These are phyloP conservation scores for Zalophus californianus DNA, from an alignment of 2,797 vertebrate species.

Conservation along the genomic window DNA sequence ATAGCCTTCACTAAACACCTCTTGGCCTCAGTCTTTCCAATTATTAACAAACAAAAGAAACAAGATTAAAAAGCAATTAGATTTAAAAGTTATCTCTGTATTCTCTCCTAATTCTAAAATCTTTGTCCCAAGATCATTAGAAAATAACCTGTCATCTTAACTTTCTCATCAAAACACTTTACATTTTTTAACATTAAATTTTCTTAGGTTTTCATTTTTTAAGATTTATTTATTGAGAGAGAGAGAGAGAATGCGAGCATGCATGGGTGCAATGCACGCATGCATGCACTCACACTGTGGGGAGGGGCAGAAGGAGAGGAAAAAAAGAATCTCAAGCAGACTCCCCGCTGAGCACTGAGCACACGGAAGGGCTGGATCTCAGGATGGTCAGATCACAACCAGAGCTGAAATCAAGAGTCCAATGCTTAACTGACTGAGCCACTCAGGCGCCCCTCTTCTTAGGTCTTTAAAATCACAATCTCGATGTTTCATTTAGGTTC, in stretches of 20 bases:
- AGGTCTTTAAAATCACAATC: constrained; percentile 54
- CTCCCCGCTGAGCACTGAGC: not conserved
- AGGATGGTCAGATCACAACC: not conserved
- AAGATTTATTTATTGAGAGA: not conserved
- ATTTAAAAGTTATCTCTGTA: not conserved
- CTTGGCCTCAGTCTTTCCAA: not conserved
- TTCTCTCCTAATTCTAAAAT: not conserved
- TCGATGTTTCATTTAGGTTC: constrained; percentile 43
- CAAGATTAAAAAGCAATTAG: not conserved
- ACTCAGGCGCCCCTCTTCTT: not conserved
- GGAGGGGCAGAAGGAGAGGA: not conserved
- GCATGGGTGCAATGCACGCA: not conserved
- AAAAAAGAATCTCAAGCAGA: not conserved
- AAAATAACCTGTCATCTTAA: not conserved
- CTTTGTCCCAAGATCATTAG: not conserved
- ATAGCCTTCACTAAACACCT: not conserved
- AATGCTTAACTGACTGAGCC: not conserved
- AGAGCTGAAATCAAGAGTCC: not conserved
- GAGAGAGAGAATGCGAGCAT: too few relatives aligned
- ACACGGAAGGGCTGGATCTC: not conserved
- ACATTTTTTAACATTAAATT: constrained; percentile 33
- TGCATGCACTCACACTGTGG: not conserved
- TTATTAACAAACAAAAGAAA: not conserved
- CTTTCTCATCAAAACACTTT: constrained; percentile 41
- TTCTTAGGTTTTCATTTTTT: not conserved